Conservation (phyloP, 2,888 invertebrate species). For the Acheta domesticus region DNA sequence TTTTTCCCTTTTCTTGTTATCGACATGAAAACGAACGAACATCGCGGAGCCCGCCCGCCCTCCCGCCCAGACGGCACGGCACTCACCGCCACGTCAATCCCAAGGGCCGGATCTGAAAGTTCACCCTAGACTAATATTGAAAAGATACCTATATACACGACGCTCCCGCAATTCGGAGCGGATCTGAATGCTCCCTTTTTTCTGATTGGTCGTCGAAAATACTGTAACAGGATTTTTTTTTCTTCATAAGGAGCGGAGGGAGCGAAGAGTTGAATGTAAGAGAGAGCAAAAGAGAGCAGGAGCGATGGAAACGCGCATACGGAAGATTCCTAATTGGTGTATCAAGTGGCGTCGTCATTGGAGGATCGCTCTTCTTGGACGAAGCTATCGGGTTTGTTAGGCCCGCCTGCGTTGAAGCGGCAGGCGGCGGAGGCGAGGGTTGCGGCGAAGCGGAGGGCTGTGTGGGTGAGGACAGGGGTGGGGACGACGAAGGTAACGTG, state of each 20-base stretch:
- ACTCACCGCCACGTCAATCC: not conserved
- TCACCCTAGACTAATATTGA: slow-evolving; percentile 18
- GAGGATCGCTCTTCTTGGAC: not conserved
- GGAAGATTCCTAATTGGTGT: slow-evolving; percentile 11
- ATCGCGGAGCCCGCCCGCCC: not conserved
- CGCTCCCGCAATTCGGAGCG: not conserved
- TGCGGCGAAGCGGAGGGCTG: too few relatives aligned
- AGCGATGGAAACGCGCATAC: not conserved
- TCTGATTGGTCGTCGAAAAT: slow-evolving; percentile 4
- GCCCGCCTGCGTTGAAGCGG: not conserved
- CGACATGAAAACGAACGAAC: slow-evolving; percentile 18
- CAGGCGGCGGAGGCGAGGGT: too few relatives aligned
- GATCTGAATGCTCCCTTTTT: slow-evolving; percentile 10
- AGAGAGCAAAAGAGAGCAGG: not conserved
- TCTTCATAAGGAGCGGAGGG: not conserved
- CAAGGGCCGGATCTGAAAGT: not conserved
- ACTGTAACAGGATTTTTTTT: slow-evolving; percentile 11
- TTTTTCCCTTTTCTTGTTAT: not conserved
- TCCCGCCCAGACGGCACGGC: not conserved
- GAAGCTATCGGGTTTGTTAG: not conserved
- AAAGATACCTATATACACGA: not conserved
- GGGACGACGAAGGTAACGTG: too few relatives aligned
- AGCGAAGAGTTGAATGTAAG: not conserved
- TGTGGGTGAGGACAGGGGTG: too few relatives aligned
- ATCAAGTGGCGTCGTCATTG: not conserved